These are phyloP conservation scores for Macrophya annulata DNA, from an alignment of 2,888 invertebrate genomes.

Conservation along the genomic window DNA sequence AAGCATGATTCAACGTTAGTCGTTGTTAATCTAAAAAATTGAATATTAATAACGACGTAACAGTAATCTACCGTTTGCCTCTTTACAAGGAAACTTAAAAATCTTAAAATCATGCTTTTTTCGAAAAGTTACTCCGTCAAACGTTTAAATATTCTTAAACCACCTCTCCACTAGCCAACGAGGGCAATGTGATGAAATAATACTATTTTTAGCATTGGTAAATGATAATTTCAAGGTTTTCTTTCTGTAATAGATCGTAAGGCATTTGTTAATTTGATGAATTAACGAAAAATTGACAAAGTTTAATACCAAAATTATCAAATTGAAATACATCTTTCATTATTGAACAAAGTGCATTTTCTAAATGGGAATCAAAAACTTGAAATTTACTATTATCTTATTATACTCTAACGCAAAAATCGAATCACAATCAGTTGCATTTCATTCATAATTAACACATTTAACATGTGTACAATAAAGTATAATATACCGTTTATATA, in stretches of 20 bases:
- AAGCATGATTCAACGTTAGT: slow-evolving; percentile 5
- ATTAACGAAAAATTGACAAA: background rate
- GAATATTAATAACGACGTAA: background rate
- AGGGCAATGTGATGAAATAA: background rate
- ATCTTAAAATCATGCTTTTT: background rate
- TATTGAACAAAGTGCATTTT: slow-evolving; percentile 8
- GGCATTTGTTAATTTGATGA: background rate
- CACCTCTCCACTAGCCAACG: background rate
- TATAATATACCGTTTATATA: slow-evolving; percentile 74
- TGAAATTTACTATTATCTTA: slow-evolving; percentile 7
- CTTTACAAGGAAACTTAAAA: slow-evolving; percentile 9
- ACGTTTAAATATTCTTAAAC: background rate
- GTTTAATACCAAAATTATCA: too few relatives aligned
- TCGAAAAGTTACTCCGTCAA: slow-evolving; percentile 32
- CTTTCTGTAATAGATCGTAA: background rate
- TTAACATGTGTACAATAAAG: slow-evolving; percentile 34
- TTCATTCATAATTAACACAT: slow-evolving; percentile 48
- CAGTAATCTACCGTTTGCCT: slow-evolving; percentile 9
- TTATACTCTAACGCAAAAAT: slow-evolving; percentile 12
- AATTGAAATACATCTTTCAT: background rate
- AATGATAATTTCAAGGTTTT: slow-evolving; percentile 19
- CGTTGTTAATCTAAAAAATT: background rate
- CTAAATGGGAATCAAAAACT: background rate
- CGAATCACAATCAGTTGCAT: slow-evolving; percentile 50
- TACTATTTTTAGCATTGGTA: slow-evolving; percentile 12